Evolutionary conservation across 2,797 vertebrate species (phyloP).

Genomic region (Lacerta agilis): DNA sequence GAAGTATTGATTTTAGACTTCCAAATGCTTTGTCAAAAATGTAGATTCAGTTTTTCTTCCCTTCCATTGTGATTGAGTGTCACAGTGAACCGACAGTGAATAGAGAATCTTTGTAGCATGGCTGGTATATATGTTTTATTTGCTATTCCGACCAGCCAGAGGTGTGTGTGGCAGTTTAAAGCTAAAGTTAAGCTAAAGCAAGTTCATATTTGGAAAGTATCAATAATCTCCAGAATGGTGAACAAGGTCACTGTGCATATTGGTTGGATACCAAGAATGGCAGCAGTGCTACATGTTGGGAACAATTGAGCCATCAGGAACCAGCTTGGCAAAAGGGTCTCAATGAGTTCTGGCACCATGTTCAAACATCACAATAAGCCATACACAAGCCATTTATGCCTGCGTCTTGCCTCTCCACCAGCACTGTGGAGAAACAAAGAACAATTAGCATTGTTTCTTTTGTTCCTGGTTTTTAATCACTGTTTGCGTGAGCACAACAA

Average conservation of each 20-base stretch:
- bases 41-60: neutral
- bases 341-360: neutral
- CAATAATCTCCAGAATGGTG: neutral
- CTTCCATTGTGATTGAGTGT: neutral
- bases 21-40: constrained; percentile 13
- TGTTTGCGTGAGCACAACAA: too few relatives aligned
- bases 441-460: too few relatives aligned
- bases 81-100: neutral
- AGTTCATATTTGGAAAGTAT: neutral
- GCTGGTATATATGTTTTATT: neutral
- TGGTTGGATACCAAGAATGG: neutral
- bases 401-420: too few relatives aligned
- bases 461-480: too few relatives aligned
- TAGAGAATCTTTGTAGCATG: neutral
- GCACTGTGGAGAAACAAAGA: too few relatives aligned
- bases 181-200: constrained; percentile 4
- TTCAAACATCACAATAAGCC: too few relatives aligned
- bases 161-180: neutral
- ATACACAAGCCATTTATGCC: too few relatives aligned
- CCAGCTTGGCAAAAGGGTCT: neutral
- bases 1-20: constrained; percentile 35
- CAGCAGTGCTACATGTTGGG: neutral
- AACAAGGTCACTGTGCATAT: neutral
- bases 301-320: neutral
- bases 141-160: neutral